Evolutionary conservation across 2,797 vertebrate genomes (phyloP).

Genomic region (Pipistrellus pygmaeus): DNA sequence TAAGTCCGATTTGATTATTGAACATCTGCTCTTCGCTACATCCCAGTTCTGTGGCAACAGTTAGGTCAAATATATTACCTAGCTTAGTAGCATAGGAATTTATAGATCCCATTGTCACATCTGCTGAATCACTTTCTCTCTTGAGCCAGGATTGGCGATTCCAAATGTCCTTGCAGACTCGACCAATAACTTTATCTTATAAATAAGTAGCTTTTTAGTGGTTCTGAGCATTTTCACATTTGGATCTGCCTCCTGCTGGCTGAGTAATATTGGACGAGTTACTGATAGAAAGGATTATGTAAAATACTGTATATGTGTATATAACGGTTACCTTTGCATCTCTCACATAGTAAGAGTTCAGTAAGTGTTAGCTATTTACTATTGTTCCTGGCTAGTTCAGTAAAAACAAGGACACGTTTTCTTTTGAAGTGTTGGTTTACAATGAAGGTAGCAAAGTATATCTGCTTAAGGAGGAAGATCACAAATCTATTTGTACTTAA

Average conservation of each 20-base stretch:
- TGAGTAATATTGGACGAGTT: neutral
- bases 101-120: neutral
- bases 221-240: neutral
- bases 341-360: neutral
- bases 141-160: neutral
- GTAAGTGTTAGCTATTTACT: neutral
- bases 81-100: neutral
- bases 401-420: neutral
- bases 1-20: neutral
- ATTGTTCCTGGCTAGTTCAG: neutral
- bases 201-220: neutral
- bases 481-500: neutral
- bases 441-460: neutral
- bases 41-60: neutral
- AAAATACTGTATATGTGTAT: neutral
- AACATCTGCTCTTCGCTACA: neutral
- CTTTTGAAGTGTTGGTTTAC: neutral
- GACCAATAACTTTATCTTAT: constrained; percentile 46
- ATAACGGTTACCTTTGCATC: neutral
- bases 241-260: neutral
- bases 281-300: neutral
- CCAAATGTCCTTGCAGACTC: constrained; percentile 11
- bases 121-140: neutral
- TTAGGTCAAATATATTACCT: neutral
- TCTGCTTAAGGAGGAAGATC: neutral